Evolutionary conservation across 2,888 invertebrate species (phyloP).

Genomic region (Drosophila rubida): DNA sequence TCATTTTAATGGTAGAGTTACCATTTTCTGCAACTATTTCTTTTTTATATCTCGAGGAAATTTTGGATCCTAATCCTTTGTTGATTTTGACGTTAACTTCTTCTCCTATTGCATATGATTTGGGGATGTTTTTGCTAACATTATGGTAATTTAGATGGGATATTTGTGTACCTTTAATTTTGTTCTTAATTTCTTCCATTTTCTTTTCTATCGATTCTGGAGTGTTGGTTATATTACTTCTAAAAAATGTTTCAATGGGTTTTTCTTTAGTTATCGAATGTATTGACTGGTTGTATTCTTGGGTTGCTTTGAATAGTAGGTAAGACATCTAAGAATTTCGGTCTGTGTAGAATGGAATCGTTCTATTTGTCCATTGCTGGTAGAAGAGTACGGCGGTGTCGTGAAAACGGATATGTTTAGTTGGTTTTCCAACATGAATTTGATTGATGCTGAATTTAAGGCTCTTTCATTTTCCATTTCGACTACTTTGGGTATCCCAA

Average conservation of each 20-base stretch:
- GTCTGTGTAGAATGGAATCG: conserved; percentile 4
- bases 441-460: too few relatives aligned
- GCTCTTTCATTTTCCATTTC: too few relatives aligned
- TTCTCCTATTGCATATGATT: conserved; percentile 6
- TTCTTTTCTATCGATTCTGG: conserved; percentile 3
- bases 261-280: conserved; percentile 2
- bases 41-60: conserved; percentile 6
- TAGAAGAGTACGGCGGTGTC: conserved; percentile 7
- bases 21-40: conserved; percentile 12
- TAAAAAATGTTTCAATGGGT: too few relatives aligned
- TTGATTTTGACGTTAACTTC: conserved; percentile 11
- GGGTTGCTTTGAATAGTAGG: conserved; percentile 2
- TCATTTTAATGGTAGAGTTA: conserved; percentile 7
- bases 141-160: background rate
- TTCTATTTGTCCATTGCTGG: conserved; percentile 15
- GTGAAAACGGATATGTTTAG: background rate
- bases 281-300: conserved; percentile 12
- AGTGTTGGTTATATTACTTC: background rate
- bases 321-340: conserved; percentile 4
- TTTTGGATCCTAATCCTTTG: conserved; percentile 11
- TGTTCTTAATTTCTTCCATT: background rate
- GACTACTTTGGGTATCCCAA: too few relatives aligned
- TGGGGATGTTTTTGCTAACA: background rate
- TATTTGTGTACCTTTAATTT: background rate
- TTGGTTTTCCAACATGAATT: background rate